These are phyloP conservation scores for Scyliorhinus canicula DNA, from an alignment of 2,797 vertebrate species.

Conservation along the genomic window DNA sequence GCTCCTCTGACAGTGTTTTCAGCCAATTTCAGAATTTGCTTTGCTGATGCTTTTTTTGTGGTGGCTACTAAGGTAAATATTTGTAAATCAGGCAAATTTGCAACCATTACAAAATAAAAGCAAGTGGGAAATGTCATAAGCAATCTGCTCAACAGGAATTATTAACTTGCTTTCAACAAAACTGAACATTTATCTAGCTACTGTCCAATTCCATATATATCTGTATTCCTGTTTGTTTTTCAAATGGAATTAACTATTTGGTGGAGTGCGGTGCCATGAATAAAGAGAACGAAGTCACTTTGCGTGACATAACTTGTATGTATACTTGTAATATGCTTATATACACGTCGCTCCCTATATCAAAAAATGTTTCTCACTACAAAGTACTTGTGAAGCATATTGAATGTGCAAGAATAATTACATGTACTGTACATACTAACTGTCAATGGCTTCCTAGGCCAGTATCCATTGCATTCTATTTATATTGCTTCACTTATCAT, in stretches of 20 bases:
- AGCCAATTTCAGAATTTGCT: not conserved
- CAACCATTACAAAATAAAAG: not conserved
- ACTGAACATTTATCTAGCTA: constrained; percentile 6
- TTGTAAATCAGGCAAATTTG: not conserved
- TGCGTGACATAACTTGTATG: not conserved
- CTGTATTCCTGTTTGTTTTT: not conserved
- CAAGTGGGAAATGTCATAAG: not conserved
- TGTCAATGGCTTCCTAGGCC: not conserved
- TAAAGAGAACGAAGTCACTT: not conserved
- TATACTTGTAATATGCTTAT: not conserved
- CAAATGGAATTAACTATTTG: constrained; percentile 4
- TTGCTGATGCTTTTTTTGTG: not conserved
- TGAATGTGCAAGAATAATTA: not conserved
- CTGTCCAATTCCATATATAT: not conserved
- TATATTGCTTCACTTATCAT: not conserved
- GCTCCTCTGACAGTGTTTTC: not conserved
- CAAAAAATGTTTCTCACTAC: not conserved
- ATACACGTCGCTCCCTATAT: not conserved
- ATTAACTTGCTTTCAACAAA: not conserved
- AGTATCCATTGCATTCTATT: not conserved
- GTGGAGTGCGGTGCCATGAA: not conserved
- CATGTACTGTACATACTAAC: no score
- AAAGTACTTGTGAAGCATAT: not conserved
- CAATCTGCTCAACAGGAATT: not conserved
- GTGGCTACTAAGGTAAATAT: not conserved